These are phyloP conservation scores for Vultur gryphus DNA, from an alignment of 2,797 vertebrate species.

Conservation along the genomic window DNA sequence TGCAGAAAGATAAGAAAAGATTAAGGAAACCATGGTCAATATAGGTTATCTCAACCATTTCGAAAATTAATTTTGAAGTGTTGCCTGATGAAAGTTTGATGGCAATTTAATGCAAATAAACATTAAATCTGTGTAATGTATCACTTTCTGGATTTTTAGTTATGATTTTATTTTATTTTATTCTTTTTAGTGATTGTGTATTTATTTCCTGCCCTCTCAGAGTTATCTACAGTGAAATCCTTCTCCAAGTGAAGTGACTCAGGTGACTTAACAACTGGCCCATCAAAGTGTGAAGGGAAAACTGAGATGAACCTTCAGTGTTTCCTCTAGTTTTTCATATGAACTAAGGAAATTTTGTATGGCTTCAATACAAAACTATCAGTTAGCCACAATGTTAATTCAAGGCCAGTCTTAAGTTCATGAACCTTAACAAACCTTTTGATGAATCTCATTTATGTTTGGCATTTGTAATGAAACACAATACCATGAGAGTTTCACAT, in stretches of 20 bases:
- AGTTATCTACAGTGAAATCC: not conserved
- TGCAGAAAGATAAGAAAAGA: not conserved
- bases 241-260: not conserved
- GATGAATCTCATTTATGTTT: not conserved
- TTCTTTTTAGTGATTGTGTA: not conserved
- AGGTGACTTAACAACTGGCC: not conserved
- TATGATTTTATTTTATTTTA: not conserved
- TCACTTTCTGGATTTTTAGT: not conserved
- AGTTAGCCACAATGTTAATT: not conserved
- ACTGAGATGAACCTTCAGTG: not conserved
- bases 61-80: not conserved
- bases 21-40: not conserved
- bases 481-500: not conserved
- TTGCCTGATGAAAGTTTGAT: not conserved
- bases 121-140: not conserved
- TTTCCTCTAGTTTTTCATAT: not conserved
- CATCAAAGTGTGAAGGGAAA: not conserved
- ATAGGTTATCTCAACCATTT: not conserved
- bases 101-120: not conserved
- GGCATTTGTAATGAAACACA: not conserved
- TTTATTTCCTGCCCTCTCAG: not conserved
- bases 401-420: not conserved
- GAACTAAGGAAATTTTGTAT: not conserved
- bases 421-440: not conserved
- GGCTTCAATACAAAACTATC: not conserved